These are phyloP conservation scores for Euzetes globulus DNA, from an alignment of 2,888 invertebrate species.

Conservation along the genomic window DNA sequence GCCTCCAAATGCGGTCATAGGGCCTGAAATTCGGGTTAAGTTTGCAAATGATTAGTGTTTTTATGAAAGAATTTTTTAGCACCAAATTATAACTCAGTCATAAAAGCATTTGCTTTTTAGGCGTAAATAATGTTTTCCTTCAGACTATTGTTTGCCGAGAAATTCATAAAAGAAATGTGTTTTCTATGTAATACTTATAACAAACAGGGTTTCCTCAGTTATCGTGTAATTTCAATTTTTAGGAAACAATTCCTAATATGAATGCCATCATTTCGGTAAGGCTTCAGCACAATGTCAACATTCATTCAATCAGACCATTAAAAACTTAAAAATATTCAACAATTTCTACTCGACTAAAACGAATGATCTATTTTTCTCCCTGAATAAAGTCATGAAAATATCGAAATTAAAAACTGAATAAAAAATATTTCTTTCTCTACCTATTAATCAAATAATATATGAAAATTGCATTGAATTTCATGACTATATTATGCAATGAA, in stretches of 20 bases:
- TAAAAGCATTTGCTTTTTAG: background rate
- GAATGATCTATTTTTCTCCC: background rate
- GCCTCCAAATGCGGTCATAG: slow-evolving; percentile 73
- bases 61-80: background rate
- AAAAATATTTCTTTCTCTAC: background rate
- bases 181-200: background rate
- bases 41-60: background rate
- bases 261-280: background rate
- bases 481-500: background rate
- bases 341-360: slow-evolving; percentile 4
- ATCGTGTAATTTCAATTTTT: background rate
- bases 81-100: background rate
- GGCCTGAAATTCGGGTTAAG: slow-evolving; percentile 45
- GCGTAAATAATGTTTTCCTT: slow-evolving; percentile 4
- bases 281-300: background rate
- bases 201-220: background rate
- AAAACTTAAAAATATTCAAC: background rate
- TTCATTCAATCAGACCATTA: background rate
- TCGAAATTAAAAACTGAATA: background rate
- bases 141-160: background rate
- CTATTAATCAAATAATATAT: slow-evolving; percentile 1
- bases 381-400: background rate
- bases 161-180: background rate
- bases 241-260: background rate
- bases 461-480: background rate